Percentiles rank a stretch among this genome's conserved stretches.
Evolutionary conservation across 2,888 invertebrate species (phyloP).

Genomic region (Lepidochrysops patricia): DNA sequence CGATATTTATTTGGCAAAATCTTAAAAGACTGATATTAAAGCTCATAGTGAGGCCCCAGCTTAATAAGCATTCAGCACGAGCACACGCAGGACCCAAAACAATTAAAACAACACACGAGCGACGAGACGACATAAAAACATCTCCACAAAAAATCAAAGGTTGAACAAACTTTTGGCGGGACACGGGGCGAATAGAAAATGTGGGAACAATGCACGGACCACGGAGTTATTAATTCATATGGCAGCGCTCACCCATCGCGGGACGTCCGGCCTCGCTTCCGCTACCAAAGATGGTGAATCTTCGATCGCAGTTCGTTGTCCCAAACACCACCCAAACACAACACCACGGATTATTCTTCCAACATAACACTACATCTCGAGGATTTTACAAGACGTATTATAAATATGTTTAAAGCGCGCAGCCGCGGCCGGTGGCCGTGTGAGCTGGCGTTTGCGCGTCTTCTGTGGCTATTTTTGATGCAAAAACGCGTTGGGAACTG

Average conservation of each 20-base stretch:
- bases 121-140: slow-evolving; percentile 32
- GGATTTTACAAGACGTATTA: slow-evolving; percentile 24
- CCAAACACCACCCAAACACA: slow-evolving; percentile 30
- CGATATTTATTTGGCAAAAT: too few species aligned
- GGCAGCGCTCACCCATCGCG: slow-evolving; percentile 68
- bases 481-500: slow-evolving; percentile 63
- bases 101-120: slow-evolving; percentile 20
- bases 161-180: slow-evolving; percentile 69
- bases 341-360: slow-evolving; percentile 21
- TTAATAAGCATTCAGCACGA: background rate
- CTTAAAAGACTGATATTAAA: too few species aligned
- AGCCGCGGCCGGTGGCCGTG: slow-evolving; percentile 55
- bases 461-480: slow-evolving; percentile 73
- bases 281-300: slow-evolving; percentile 73
- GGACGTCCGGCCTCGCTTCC: slow-evolving; percentile 71
- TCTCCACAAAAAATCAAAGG: slow-evolving; percentile 63
- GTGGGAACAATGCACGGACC: slow-evolving; percentile 56
- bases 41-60: too few species aligned
- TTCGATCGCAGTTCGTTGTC: slow-evolving; percentile 62
- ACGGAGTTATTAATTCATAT: slow-evolving; percentile 70
- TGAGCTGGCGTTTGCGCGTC: slow-evolving; percentile 66
- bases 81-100: background rate
- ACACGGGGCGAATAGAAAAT: slow-evolving; percentile 68
- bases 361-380: background rate
- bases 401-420: slow-evolving; percentile 35